Base-by-base conservation (phyloP, 2,888 invertebrate species). In the Luffia ferchaultella region DNA sequence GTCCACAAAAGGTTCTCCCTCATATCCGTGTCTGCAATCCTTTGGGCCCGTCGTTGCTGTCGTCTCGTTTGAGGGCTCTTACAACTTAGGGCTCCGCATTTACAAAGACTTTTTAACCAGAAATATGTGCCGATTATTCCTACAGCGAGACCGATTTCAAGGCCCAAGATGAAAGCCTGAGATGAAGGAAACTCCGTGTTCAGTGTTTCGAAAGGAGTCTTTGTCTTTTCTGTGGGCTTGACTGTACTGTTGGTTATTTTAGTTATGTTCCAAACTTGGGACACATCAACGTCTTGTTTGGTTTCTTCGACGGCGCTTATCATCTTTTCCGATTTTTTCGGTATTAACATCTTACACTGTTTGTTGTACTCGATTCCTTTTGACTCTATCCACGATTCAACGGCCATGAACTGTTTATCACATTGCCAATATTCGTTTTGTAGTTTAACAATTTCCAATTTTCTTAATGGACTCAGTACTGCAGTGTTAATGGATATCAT, bases 401-500 rank as follows among this genome's bases (percentile, higher is more conserved):
- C 64, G 2, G 73, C 67, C 3, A 72, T 66, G 20, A 82, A 77
- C 18, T 76, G 71, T 1, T 68, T 64, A 57, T 83, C 85, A 61
- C 90, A 90, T 50, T 78, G 74, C 68, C 86, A 85, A 51, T 83
- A 85, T 56, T 89, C 89, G 54, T 83, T 85, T 18, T 80, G 69
- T 1, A 89, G 62, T 59, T 86, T 83, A 40, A 90, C 58, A 48
- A 75, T 65, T 50, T 82, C 73, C 46, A 90, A 60, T 54, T 79
- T 82, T 1, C 65, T 65, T 44, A 89, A 60, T 0, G 82, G 75
- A 49, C 74, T 64, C 2, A 90, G 68, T 0, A 85, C 73, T 18
- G 78, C 76, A 0, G 75, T 60, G 49, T 71, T 79, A 0, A 90
- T 54, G 2, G 85, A 79, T 15, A 87, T 74, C 54, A 90, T 68